A percentile compares a stretch with the other conserved stretches of the same genome.
These are phyloP conservation scores for Dynastes tityus DNA, from an alignment of 2,888 invertebrate genomes.

Conservation along the genomic window DNA sequence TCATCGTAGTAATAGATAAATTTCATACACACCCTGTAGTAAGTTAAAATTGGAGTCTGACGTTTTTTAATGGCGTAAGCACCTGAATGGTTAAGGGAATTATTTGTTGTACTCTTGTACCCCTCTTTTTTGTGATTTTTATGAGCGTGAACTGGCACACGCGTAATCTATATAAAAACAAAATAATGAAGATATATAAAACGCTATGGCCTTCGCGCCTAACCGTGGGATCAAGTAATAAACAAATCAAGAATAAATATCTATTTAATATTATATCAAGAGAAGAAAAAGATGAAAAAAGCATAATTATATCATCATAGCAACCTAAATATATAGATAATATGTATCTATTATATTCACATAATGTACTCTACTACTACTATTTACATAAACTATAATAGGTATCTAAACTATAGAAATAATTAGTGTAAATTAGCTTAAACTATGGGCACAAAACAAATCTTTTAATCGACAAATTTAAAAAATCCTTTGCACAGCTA, in stretches of 20 bases:
- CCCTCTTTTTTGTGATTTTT: slow-evolving; percentile 49
- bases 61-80: too few relatives aligned
- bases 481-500: slow-evolving; percentile 63
- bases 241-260: slow-evolving; percentile 70
- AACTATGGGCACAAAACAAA: slow-evolving; percentile 72
- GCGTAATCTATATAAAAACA: slow-evolving; percentile 58
- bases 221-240: slow-evolving; percentile 72
- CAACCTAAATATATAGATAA: slow-evolving; percentile 65
- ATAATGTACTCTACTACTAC: slow-evolving; percentile 58
- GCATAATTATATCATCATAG: slow-evolving; percentile 64
- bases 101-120: slow-evolving; percentile 20
- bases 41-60: too few relatives aligned
- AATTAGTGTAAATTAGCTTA: slow-evolving; percentile 69
- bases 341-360: slow-evolving; percentile 64
- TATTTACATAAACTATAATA: slow-evolving; percentile 63
- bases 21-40: too few relatives aligned
- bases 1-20: too few relatives aligned
- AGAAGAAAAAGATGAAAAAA: slow-evolving; percentile 46
- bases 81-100: slow-evolving; percentile 7
- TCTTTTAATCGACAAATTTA: slow-evolving; percentile 64
- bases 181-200: slow-evolving; percentile 62
- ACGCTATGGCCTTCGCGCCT: slow-evolving; percentile 69
- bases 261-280: slow-evolving; percentile 65
- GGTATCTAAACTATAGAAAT: slow-evolving; percentile 60
- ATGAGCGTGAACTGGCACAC: slow-evolving; percentile 69